These are phyloP conservation scores for Pitta sordida DNA, from an alignment of 2,113 vertebrate species.

Conservation along the genomic window DNA sequence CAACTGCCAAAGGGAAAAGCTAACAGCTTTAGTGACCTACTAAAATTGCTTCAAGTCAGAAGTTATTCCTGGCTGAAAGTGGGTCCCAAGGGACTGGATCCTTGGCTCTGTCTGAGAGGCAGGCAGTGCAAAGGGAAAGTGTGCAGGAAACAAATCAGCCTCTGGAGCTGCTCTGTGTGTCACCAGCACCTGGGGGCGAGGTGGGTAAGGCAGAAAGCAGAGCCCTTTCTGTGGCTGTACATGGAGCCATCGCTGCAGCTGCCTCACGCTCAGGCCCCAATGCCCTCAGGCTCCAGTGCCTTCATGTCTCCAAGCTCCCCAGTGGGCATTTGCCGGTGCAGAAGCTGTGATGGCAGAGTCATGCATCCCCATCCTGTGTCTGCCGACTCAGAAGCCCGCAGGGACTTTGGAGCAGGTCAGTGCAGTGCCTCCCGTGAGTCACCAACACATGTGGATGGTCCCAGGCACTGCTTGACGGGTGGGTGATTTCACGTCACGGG, in stretches of 20 bases:
- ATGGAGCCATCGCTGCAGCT: background rate
- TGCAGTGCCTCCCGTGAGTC: fast-evolving
- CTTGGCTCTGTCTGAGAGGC: background rate
- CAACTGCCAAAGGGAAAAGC: constrained; percentile 6
- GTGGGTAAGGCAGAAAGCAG: background rate
- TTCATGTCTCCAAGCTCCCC: fast-evolving
- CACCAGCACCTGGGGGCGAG: fast-evolving
- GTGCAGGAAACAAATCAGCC: background rate
- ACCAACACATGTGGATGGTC: fast-evolving
- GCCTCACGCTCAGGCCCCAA: fast-evolving
- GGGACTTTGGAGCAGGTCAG: background rate
- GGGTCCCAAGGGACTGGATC: background rate
- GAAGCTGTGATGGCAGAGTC: background rate
- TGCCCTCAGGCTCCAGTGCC: fast-evolving
- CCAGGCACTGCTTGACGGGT: fast-evolving
- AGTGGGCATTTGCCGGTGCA: fast-evolving
- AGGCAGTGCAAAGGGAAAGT: background rate
- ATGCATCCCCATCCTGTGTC: fast-evolving
- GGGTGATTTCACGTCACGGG: background rate
- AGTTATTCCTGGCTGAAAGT: constrained; percentile 27
- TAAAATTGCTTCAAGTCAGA: background rate
- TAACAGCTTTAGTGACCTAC: background rate
- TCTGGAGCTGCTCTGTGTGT: background rate
- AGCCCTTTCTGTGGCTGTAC: background rate
- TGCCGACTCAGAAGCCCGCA: background rate